Evolutionary conservation across 2,113 vertebrate species (phyloP).

Genomic region (Ammodytes marinus): DNA sequence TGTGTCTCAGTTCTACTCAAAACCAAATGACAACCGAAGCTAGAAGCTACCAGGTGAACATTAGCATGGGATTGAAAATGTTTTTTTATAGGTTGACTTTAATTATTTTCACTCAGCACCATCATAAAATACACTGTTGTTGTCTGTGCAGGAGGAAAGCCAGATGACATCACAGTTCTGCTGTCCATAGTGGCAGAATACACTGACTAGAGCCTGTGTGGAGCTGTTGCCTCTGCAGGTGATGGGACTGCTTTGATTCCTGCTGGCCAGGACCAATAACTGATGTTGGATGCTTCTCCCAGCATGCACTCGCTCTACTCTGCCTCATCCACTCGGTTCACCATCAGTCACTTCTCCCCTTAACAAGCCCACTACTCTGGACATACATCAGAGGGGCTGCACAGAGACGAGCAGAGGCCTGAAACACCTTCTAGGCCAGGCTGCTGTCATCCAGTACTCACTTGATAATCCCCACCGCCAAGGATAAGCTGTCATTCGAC

Average conservation of each 20-base stretch:
- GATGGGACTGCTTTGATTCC: slow-evolving; percentile 81
- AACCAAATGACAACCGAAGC: not conserved
- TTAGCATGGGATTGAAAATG: too few relatives aligned
- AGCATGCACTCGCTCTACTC: slow-evolving; percentile 44
- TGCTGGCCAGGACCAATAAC: slow-evolving; percentile 91
- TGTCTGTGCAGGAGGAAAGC: slow-evolving; percentile 92
- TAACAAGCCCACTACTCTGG: slow-evolving; percentile 28
- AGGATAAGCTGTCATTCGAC: slow-evolving; percentile 41
- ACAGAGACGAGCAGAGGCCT: slow-evolving; percentile 24
- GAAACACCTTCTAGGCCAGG: slow-evolving; percentile 16
- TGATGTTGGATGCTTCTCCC: slow-evolving; percentile 55
- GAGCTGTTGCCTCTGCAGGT: slow-evolving; percentile 39
- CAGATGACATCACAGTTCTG: slow-evolving; percentile 99
- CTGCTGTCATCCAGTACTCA: slow-evolving; percentile 50
- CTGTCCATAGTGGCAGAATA: slow-evolving; percentile 98
- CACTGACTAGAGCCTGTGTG: slow-evolving; percentile 88
- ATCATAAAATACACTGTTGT: not conserved
- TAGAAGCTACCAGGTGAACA: not conserved
- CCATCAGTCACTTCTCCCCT: not conserved
- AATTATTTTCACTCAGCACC: not conserved
- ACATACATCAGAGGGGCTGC: slow-evolving; percentile 14
- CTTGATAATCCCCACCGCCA: slow-evolving; percentile 49
- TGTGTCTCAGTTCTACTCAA: slow-evolving; percentile 28
- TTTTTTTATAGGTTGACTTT: not conserved
- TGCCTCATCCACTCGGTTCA: slow-evolving; percentile 38